Evolutionary conservation across 2,888 invertebrate species (phyloP), one percentile per base, ranked within the genome.

Genomic region (Cheilosia impressa): DNA sequence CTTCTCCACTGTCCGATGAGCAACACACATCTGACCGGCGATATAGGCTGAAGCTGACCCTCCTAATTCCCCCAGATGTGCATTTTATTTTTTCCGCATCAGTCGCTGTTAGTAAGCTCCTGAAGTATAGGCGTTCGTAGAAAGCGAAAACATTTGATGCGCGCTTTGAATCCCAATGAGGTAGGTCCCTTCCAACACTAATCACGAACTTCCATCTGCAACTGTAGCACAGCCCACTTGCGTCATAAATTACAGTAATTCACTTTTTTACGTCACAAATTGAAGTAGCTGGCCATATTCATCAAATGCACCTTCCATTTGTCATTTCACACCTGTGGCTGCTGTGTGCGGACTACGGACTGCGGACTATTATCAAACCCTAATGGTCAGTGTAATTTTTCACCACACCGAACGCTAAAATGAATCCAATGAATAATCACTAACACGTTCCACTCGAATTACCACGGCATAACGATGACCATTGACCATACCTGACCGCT

Each of bases 381-480:
- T 38, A 73, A 66, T 53, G 34, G 62, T 15, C 62, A 13, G 50
- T 38, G 27, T 52, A 55, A 71, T 78, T 60, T 63, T 63, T 63
- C 57, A 71, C 69, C 69, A 47, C 62, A 47, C 19, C 31, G 58
- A 47, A 24, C 53, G 31, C 45, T 47, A 57, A 55, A 65, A 57
- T 79, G 65, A 66, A 75, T 69, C 55, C 71, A 76, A 79, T 84
- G 79, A 84, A 84, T 84, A 84, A 79, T 79, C 75, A 47, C 79
- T 71, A 76, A 71, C 84, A 84, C 71, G 84, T 79, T 60, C 52
- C 66, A 60, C 65, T 76, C 60, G 71, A 79, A 76, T 84, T 76
- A 75, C 79, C 6, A 84, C 31, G 53, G 57, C 57, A 79, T 60
- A 75, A 84, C 73, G 75, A 76, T 71, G 79, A 71, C 65, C 84